Evolutionary conservation across 2,113 vertebrate species (phyloP), one percentile per base, ranked within the genome.

Genomic region (Noturus placidus): DNA sequence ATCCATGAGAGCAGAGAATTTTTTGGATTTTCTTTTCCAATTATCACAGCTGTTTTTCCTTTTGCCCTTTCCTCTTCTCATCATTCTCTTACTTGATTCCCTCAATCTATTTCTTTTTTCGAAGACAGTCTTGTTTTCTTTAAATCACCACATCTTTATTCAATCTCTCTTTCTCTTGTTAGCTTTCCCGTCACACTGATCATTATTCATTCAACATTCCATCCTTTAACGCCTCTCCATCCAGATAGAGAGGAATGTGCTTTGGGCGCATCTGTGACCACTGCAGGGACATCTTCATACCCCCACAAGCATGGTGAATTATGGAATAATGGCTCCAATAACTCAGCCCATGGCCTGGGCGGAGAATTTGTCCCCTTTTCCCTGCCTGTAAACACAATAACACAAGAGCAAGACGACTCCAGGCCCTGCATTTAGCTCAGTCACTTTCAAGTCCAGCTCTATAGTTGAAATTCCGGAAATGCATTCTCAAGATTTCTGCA

Each of bases 291-390:
- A 83, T 83, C 79, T 76, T 35, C 70, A 83, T 67, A 25, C 30
- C 80, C 42, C 30, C 56, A 27, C 3, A 61, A 87, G 54, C 70
- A 38, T 42, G 59, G 46, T 67, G 85, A 67, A 83, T 82, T 42
- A 83, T 19, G 67, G 27, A 46, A 81, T 76, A 76, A 82, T 87
- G 65, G 79, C 54, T 82, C 54, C 77, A 81, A 81, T 86, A 80
- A 59, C 78, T 70, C 78, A n/a, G 38, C 25, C 35, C 25, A 1
- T 8, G 56, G 80, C 76, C 80, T 38, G 56, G 69, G 35, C 3
- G 14, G 76, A 35, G 76, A 86, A 54, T 67, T 80, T 80, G 85
- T 86, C 76, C 76, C 85, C 67, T 86, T 86, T 80, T 80, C 20
- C 63, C 61, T 38, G 56, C n/a, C 30, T 69, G 77, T 80, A 67